Evolutionary conservation across 2,797 vertebrate species (phyloP).

Genomic region (Ateles fusciceps): DNA sequence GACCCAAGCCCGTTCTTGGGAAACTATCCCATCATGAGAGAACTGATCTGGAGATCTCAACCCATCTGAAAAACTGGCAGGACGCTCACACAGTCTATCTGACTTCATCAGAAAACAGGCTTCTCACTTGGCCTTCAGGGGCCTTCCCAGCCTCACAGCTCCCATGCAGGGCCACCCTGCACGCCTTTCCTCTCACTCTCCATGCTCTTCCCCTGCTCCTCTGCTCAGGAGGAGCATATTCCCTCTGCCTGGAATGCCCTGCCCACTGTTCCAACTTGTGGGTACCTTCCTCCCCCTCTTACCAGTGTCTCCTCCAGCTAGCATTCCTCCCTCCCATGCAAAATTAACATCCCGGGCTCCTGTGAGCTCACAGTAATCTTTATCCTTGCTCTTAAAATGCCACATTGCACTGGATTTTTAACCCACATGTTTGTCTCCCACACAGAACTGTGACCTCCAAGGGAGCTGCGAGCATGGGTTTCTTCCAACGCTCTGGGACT

Average conservation of each 20-base stretch:
- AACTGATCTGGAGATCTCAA: no score
- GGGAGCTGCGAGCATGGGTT: fast-evolving
- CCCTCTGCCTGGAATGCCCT: not conserved
- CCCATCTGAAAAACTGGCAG: no score
- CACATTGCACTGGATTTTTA: not conserved
- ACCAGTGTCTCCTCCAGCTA: not conserved
- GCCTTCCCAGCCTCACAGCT: not conserved
- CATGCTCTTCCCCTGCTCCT: not conserved
- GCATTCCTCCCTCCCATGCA: not conserved
- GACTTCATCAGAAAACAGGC: not conserved
- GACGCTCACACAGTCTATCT: fast-evolving
- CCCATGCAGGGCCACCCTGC: fast-evolving
- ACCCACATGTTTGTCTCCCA: fast-evolving
- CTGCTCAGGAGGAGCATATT: fast-evolving
- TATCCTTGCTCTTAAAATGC: not conserved
- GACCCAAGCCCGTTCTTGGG: fast-evolving
- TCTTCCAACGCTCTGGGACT: not conserved
- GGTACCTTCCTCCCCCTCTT: fast-evolving
- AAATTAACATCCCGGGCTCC: not conserved
- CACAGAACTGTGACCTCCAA: fast-evolving
- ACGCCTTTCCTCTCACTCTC: fast-evolving
- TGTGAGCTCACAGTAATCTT: not conserved
- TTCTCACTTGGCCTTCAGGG: fast-evolving
- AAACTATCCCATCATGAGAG: no score
- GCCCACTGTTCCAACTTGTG: no score